Evolutionary conservation across 37 sponge, comb jelly and placozoan genomes (phyloP).

Genomic region (Bolinopsis microptera): DNA sequence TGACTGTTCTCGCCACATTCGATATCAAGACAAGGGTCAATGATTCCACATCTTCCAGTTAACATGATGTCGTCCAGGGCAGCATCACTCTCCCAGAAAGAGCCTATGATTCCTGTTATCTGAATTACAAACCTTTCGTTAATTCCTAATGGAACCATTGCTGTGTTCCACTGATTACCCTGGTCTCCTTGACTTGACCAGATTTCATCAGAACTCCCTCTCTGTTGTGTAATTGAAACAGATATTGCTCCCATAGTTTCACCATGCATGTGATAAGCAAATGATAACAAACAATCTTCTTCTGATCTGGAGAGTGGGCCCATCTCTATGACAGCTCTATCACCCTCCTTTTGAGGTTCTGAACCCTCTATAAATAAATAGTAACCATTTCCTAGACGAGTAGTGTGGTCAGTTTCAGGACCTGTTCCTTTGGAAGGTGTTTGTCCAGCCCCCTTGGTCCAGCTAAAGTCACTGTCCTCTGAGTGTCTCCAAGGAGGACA

Average conservation of each 20-base stretch:
- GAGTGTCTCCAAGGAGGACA: conserved; percentile 5
- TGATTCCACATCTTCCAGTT: neutral
- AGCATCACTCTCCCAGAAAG: conserved; percentile 12
- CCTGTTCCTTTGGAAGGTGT: conserved; percentile 45
- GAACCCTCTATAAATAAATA: conserved; percentile 16
- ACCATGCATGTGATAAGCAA: conserved; percentile 52
- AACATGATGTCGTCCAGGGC: conserved; percentile 19
- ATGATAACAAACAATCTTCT: neutral
- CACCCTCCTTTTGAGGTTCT: neutral
- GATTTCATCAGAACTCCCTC: neutral
- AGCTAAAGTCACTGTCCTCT: neutral
- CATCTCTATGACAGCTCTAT: conserved; percentile 6
- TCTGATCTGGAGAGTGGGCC: neutral
- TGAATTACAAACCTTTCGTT: neutral
- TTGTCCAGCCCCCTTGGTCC: neutral
- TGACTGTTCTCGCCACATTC: neutral
- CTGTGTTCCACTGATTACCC: neutral
- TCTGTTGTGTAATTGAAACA: neutral
- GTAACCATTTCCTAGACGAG: neutral
- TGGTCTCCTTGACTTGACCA: neutral
- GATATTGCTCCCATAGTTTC: neutral
- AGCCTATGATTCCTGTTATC: neutral
- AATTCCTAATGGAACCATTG: neutral
- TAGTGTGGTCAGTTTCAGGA: neutral
- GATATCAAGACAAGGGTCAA: neutral